Percentiles rank a stretch among this genome's conserved stretches.
phyloP scores from a whole-genome alignment of 2,797 vertebrate genomes.

The Intellagama lesueurii region DNA sequence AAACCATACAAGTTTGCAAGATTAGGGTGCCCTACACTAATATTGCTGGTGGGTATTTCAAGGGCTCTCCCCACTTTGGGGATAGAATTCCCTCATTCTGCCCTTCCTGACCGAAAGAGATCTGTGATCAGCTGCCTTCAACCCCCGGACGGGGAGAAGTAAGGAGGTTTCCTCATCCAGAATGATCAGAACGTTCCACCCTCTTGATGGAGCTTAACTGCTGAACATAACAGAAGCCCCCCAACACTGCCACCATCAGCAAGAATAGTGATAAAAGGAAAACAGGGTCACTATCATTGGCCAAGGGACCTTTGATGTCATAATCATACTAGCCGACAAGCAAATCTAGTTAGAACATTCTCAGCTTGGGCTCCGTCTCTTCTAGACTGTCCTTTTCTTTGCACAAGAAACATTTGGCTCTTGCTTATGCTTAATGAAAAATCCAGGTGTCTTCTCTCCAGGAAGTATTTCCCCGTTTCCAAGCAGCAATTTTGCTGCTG shows the following conservation, averaged over 20 bases:
- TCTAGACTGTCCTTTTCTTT: neutral
- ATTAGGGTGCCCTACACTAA: neutral
- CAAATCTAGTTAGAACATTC: conserved; percentile 34
- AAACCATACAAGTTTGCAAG: neutral
- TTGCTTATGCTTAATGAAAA: neutral
- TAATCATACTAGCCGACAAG: conserved; percentile 31
- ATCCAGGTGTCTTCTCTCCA: neutral
- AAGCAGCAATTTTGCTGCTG: neutral
- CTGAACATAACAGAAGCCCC: conserved; percentile 14
- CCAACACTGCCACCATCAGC: conserved; percentile 22
- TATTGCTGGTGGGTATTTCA: neutral
- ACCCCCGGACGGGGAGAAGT: conserved; percentile 44
- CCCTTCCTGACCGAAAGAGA: conserved; percentile 4
- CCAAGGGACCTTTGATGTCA: conserved; percentile 36
- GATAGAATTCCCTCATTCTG: neutral
- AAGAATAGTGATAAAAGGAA: conserved; percentile 14
- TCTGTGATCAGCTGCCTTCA: conserved; percentile 28
- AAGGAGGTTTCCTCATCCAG: conserved; percentile 36
- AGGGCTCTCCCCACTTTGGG: neutral
- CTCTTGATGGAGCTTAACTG: conserved; percentile 2
- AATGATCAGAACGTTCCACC: conserved; percentile 33
- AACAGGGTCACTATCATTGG: conserved; percentile 22
- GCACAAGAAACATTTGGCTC: neutral
- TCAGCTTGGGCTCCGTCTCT: neutral
- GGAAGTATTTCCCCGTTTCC: neutral